Conservation (phyloP, 2,113 vertebrate species). For the Corynorhinus townsendii region DNA sequence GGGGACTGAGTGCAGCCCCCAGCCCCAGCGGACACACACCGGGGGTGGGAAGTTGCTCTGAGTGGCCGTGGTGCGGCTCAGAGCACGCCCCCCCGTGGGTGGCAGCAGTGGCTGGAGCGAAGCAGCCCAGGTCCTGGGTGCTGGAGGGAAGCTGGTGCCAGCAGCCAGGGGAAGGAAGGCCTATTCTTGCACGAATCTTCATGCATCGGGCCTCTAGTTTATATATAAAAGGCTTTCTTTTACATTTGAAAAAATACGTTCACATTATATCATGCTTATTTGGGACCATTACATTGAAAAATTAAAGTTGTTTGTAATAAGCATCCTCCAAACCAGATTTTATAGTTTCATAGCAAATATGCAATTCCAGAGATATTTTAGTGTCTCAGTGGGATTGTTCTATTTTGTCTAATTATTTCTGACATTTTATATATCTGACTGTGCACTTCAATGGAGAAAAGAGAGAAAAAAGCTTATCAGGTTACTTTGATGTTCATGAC, state of each 20-base stretch:
- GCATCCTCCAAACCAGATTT: slow-evolving; percentile 60
- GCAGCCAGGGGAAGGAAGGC: no score
- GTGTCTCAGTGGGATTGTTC: slow-evolving; percentile 61
- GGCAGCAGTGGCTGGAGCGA: no score
- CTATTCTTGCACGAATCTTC: no score
- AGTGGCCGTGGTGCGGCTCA: no score
- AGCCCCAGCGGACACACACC: no score
- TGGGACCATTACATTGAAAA: slow-evolving; percentile 22
- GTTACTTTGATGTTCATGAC: slow-evolving; percentile 54
- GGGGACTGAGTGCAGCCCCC: no score
- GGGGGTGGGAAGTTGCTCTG: no score
- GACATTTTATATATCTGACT: slow-evolving; percentile 71
- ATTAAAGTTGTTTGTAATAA: slow-evolving; percentile 49
- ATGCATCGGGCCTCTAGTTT: background rate
- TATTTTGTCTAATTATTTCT: slow-evolving; percentile 76
- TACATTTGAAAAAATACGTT: slow-evolving; percentile 20
- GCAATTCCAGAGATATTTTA: slow-evolving; percentile 48
- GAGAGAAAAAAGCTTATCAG: slow-evolving; percentile 59
- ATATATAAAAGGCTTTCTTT: background rate
- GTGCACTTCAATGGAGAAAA: slow-evolving; percentile 59
- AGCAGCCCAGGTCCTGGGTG: no score
- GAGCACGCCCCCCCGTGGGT: no score
- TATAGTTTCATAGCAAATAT: slow-evolving; percentile 57
- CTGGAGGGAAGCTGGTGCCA: no score
- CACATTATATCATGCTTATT: background rate